Base-by-base conservation (phyloP, 2,888 invertebrate species). In the Corythucha ciliata region DNA sequence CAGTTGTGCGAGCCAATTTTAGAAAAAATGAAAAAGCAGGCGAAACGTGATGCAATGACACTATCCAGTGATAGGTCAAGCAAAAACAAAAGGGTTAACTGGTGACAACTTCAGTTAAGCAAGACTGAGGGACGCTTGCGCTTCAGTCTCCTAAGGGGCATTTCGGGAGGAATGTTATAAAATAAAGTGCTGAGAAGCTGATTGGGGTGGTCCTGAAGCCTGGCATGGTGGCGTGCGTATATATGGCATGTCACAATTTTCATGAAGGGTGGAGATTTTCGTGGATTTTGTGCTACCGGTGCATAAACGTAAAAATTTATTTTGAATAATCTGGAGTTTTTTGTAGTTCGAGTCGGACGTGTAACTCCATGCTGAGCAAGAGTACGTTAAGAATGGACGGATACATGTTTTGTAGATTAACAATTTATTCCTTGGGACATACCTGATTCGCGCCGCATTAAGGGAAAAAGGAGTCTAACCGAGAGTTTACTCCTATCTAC, bases 241-340 rank as follows among this genome's bases (percentile, higher is more conserved):
- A 16, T 26, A 25, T 12, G 2, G 8, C 21, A 42, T 27, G 12
- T 12, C 42, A 26, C 26, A 29, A 12, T 24, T 29, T 14, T 27
- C 16, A 29, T 42, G 42, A 10, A 42, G 14, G 27, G 4, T 26
- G 5, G 3, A 27, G 16, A 27, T 45, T 33, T 33, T 32, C 7
- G 22, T 16, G 4, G 32, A 45, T 16, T 34, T 33, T 4, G 45
- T 32, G 14, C 33, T 34, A 12, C 33, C 45, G 2, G 45, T 45
- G 1, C 32, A 22, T 18, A 33, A n/a, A 7, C 45, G 32, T 1
- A 45, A 22, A 32, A 45, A 24, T 24, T 34, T 45, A 34, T 42
- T 42, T 42, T 45, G 45, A 16, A 45, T 10, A 14, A 34, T 45
- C 22, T 45, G 45, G 33, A 45, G 21, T 45, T 24, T 45, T 12